phyloP scores from a whole-genome alignment of 2,888 invertebrate species.

The Cephus sareptanus region DNA sequence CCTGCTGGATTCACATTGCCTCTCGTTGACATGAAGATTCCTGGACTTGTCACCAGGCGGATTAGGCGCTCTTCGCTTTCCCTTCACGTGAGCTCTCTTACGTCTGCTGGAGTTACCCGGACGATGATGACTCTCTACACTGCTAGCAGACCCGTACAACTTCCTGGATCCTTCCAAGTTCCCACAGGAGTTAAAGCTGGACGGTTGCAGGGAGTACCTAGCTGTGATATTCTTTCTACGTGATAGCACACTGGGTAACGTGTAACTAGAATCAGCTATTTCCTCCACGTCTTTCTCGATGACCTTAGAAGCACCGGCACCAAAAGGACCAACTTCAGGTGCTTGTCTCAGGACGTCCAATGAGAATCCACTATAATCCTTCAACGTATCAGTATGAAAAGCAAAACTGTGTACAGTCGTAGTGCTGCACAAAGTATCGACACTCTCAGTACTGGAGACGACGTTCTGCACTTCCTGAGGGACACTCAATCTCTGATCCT shows the following conservation, averaged over 20 bases:
- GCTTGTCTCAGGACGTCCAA: constrained; percentile 38
- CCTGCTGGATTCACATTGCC: constrained; percentile 23
- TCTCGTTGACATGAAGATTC: constrained; percentile 10
- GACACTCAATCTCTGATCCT: constrained; percentile 23
- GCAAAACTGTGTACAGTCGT: constrained; percentile 80
- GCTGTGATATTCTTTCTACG: constrained; percentile 48
- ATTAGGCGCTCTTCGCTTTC: constrained; percentile 79
- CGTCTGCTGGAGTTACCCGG: constrained; percentile 43
- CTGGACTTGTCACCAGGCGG: constrained; percentile 69
- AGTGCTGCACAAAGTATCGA: constrained; percentile 77
- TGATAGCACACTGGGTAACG: constrained; percentile 48
- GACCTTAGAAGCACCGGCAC: constrained; percentile 52
- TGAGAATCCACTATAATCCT: constrained; percentile 28
- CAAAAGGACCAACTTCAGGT: constrained; percentile 47
- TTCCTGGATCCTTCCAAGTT: constrained; percentile 37
- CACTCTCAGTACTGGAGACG: constrained; percentile 71
- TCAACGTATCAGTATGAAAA: constrained; percentile 71
- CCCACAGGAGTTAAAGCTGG: constrained; percentile 49
- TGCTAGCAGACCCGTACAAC: constrained; percentile 2
- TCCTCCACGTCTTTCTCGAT: constrained; percentile 9
- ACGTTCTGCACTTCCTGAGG: constrained; percentile 34
- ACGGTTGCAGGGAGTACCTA: constrained; percentile 55
- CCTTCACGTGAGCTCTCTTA: constrained; percentile 77
- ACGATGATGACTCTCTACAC: constrained; percentile 30
- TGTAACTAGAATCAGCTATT: constrained; percentile 23